Evolutionary conservation across 2,888 invertebrate species (phyloP).

Genomic region (Frankliniella fusca): DNA sequence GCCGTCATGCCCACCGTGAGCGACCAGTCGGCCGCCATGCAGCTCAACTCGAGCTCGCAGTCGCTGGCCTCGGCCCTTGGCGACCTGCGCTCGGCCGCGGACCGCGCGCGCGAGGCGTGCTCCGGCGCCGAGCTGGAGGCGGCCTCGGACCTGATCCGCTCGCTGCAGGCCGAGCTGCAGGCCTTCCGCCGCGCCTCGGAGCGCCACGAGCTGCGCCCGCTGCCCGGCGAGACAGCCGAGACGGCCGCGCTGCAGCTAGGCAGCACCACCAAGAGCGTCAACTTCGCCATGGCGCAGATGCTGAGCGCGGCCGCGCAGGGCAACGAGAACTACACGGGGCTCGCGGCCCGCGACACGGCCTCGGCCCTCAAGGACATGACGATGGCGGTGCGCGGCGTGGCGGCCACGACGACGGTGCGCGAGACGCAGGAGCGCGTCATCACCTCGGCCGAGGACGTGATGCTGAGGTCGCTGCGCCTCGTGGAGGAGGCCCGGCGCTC

Average conservation of each 20-base stretch:
- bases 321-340: constrained; percentile 74
- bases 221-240: constrained; percentile 79
- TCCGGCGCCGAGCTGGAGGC: constrained; percentile 81
- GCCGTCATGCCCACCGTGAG: constrained; percentile 77
- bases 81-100: constrained; percentile 58
- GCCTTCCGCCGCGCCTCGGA: constrained; percentile 74
- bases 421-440: constrained; percentile 49
- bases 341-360: constrained; percentile 77
- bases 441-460: constrained; percentile 65
- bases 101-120: constrained; percentile 67
- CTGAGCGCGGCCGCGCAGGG: constrained; percentile 79
- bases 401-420: constrained; percentile 62
- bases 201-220: constrained; percentile 66
- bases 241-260: constrained; percentile 57
- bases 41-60: constrained; percentile 67
- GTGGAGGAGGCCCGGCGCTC: constrained; percentile 79
- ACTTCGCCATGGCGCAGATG: constrained; percentile 77
- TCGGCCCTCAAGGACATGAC: constrained; percentile 69
- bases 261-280: constrained; percentile 67
- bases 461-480: constrained; percentile 69
- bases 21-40: constrained; percentile 71
- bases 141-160: constrained; percentile 75
- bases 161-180: constrained; percentile 74
- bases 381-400: constrained; percentile 71
- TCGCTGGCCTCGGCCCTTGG: constrained; percentile 61